Evolutionary conservation across 2,888 invertebrate species (phyloP), one percentile per base, ranked within the genome.

Genomic region (Dusona sp.): DNA sequence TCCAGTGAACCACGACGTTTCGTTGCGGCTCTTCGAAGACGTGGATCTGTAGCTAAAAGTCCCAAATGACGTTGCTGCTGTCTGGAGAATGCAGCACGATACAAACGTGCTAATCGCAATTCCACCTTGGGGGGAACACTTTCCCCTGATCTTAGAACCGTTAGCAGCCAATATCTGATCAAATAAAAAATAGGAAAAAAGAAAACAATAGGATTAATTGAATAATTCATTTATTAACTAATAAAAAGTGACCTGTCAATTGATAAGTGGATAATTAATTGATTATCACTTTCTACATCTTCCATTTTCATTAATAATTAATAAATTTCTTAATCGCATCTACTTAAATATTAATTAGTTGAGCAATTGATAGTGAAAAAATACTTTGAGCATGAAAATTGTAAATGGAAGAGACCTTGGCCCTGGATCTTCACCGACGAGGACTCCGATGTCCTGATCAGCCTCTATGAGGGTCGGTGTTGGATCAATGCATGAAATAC

Each of bases 41-140:
- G 91, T 2, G 91, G 95, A 92, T 89, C 95, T 94, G 92, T 95
- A 94, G 90, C 88, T 36, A 96, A 95, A 84, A 97, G 96, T 11
- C 98, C 98, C 77, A 98, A 95, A 93, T 98, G 98, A 82, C 95
- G 95, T 91, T 97, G 97, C 94, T 98, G 98, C 92, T 98, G 98
- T 90, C 98, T 96, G 86, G 97, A 95, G 93, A 98, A 98, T 11
- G 98, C 98, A 85, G 96, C 96, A 90, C 97, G 96, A 94, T 98
- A 98, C 45, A 98, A 94, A 90, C 96, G 96, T 2, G 97, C 97
- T 85, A 98, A 95, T 92, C 96, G 96, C 88, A 97, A 95, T 94
- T 97, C 97, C 64, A 98, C 95, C 91, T 97, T 96, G 7, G 94
- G 91, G 11, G 95, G 94, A 57, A 95, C 94, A 45, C 94, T 94